Conservation (phyloP, 2,113 vertebrate species). For the Leucosticte australis region DNA sequence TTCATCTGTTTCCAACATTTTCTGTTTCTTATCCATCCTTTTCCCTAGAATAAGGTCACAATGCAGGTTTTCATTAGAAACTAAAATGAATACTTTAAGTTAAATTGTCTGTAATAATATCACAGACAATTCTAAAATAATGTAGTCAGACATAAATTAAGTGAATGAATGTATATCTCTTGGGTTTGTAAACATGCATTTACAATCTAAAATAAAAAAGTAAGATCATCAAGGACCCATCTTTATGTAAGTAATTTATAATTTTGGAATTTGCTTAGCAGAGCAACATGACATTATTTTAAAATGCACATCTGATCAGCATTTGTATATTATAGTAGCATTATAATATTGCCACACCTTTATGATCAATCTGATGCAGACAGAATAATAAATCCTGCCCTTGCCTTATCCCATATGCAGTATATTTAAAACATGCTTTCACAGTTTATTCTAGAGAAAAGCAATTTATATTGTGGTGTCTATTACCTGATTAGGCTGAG, state of each 20-base stretch:
- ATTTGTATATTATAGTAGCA: neutral
- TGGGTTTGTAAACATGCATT: conserved; percentile 43
- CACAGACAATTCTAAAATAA: conserved; percentile 51
- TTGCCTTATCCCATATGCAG: neutral
- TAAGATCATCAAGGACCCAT: conserved; percentile 34
- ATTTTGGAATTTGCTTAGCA: conserved; percentile 15
- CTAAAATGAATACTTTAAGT: conserved; percentile 1
- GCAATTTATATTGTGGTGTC: neutral
- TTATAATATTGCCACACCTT: neutral
- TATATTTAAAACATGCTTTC: conserved; percentile 1
- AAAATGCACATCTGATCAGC: conserved; percentile 26
- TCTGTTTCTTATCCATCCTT: neutral
- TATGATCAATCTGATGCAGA: neutral
- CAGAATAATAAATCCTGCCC: neutral
- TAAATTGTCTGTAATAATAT: conserved; percentile 21
- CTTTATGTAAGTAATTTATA: conserved; percentile 37
- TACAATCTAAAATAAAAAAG: conserved; percentile 52
- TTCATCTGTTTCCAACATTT: neutral
- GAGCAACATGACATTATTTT: conserved; percentile 29
- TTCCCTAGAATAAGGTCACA: neutral
- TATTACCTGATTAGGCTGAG: conserved; percentile 34
- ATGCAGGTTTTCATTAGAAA: conserved; percentile 4
- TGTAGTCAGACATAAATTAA: conserved; percentile 49
- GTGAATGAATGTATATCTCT: conserved; percentile 29
- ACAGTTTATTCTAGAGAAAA: conserved; percentile 21